Evolutionary conservation across 2,797 vertebrate genomes (phyloP), one percentile per base, ranked within the genome.

Genomic region (Pseudotriccus pelzelni): DNA sequence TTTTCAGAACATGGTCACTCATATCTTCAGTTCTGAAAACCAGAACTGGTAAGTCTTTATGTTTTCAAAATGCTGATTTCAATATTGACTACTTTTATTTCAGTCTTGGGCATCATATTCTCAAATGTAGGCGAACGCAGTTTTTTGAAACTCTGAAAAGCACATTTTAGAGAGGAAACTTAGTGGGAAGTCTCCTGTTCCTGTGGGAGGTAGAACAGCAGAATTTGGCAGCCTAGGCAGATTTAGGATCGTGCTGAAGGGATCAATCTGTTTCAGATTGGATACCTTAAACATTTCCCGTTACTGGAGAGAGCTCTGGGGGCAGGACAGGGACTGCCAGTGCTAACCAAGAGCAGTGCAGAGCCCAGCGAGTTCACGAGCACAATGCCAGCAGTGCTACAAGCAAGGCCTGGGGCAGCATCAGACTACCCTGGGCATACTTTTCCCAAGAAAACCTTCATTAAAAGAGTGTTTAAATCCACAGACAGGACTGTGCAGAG

Each of bases 151-250:
- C 36, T 66, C n/a, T 19, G 66, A 64, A 81, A 92, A 84, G 50
- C 39, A 78, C 43, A 46, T 78, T 85, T 77, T 55, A 81, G 75
- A 76, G 55, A 47, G 25, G 32, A 83, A 87, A 83, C 62, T 47
- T 85, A 76, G 60, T 87, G 69, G n/a, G 72, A 94, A 93, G 81
- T 84, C 87, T 91, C 47, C 21, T 92, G 72, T 28, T 94, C 83
- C 53, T n/a, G 66, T 69, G 76, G 79, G 87, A 92, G 66, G 73
- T 49, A 85, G 76, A 78, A 39, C 81, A 46, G 60, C 67, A 80
- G 46, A 64, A 68, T 76, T 83, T 87, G 86, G 68, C 81, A 94
- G 63, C 62, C 69, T 70, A 0, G 4, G 64, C 87, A 85, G 53
- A 41, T 2, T 72, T 34, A 30, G 43, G 56, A 63, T 79, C 74